These are phyloP conservation scores for Muntiacus reevesi DNA, from an alignment of 2,113 vertebrate species.

Conservation along the genomic window DNA sequence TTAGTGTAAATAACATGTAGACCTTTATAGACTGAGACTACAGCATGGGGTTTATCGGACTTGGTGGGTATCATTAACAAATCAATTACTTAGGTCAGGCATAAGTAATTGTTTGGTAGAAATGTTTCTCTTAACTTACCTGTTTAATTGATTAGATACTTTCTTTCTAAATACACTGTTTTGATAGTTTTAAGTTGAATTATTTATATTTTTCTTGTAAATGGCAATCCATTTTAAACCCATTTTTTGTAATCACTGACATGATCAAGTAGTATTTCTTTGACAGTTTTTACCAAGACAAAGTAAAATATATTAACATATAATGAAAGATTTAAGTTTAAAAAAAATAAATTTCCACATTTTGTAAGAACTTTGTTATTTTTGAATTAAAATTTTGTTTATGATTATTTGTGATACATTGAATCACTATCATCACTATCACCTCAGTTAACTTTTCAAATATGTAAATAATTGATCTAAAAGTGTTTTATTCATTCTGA, in stretches of 20 bases:
- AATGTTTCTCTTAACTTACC: slow-evolving; percentile 54
- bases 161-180: slow-evolving; percentile 24
- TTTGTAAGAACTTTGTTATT: slow-evolving; percentile 4
- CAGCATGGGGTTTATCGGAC: slow-evolving; percentile 75
- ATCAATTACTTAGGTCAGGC: slow-evolving; percentile 81
- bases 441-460: neutral
- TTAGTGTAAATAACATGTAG: slow-evolving; percentile 86
- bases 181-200: slow-evolving; percentile 15
- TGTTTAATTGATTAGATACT: slow-evolving; percentile 52
- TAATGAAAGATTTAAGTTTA: neutral
- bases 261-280: neutral
- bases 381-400: neutral
- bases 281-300: neutral
- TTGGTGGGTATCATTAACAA: slow-evolving; percentile 86
- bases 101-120: slow-evolving; percentile 54
- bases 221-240: neutral
- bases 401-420: neutral
- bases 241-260: neutral
- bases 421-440: neutral
- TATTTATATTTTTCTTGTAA: slow-evolving; percentile 5
- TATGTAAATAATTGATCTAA: neutral
- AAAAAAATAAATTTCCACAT: neutral
- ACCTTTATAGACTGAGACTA: slow-evolving; percentile 80
- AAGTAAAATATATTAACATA: neutral
- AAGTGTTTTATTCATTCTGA: neutral